Percentiles rank a stretch among this genome's conserved stretches.
phyloP scores from a whole-genome alignment of 1,140 invertebrate species.

The Bombus huntii region DNA sequence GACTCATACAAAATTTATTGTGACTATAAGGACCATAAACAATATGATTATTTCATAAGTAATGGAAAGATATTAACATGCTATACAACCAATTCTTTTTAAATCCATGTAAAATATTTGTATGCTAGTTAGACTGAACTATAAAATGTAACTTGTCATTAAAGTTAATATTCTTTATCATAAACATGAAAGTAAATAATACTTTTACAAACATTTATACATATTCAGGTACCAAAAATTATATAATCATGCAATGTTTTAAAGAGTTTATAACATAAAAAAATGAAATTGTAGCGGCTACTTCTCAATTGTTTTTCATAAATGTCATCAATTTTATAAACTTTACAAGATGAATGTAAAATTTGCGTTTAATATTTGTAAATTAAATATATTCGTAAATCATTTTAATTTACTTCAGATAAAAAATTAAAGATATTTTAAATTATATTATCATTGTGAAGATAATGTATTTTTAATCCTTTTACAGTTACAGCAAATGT shows the following conservation, averaged over 20 bases:
- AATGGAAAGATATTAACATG: conserved; percentile 30
- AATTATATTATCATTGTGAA: conserved; percentile 8
- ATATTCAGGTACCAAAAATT: conserved; percentile 35
- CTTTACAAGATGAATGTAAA: conserved; percentile 32
- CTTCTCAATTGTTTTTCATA: conserved; percentile 7
- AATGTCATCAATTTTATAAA: conserved; percentile 31
- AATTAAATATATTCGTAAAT: not conserved
- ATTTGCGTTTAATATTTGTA: conserved; percentile 11
- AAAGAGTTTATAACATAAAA: conserved; percentile 22
- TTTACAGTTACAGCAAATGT: not conserved
- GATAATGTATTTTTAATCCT: conserved; percentile 28
- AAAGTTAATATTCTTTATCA: conserved; percentile 45
- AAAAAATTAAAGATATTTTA: not conserved
- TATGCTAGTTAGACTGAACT: conserved; percentile 37
- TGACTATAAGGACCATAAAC: conserved; percentile 46
- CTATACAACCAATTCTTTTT: conserved; percentile 40
- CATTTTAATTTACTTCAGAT: not conserved
- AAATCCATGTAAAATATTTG: conserved; percentile 43
- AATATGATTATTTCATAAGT: conserved; percentile 48
- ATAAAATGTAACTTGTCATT: conserved; percentile 38
- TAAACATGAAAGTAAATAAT: conserved; percentile 55
- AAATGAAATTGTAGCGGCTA: conserved; percentile 8
- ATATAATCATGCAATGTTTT: conserved; percentile 45
- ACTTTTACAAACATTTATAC: conserved; percentile 56
- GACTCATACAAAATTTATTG: conserved; percentile 48